Base-by-base conservation (phyloP, 53 echinoderm and acorn worm genomes). In the Temnopleurus reevesii region DNA sequence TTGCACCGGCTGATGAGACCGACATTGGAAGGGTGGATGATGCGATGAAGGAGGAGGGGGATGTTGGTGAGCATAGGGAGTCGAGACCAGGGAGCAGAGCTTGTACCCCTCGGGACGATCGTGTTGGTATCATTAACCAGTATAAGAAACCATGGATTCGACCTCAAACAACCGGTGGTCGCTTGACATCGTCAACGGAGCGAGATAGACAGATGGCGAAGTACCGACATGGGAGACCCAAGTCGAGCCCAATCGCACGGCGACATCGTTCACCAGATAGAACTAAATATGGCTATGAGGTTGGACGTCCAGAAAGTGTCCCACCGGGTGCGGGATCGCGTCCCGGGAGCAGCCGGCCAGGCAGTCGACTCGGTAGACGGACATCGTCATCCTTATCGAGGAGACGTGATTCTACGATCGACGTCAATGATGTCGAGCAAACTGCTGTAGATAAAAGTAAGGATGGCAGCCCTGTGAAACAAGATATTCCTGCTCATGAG, bases 91-190 rank as follows among this genome's bases (percentile, higher is more conserved):
- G 46, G 51, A 87, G 88, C 4, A 45, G 71, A 53, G 34, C 53
- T 34, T 51, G 88, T 19, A 55, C 55, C 21, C 65, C 88, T 18
- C 4, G 71, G 12, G 71, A 53, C 12, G 88, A 87, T 26, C 65
- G 88, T 15, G 35, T 53, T 19, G 88, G 88, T 28, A 53, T 65
- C 71, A 53, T 53, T 19, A 47, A 47, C 54, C 88, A 87, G 53
- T 87, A 66, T 23, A 66, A 71, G 21, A 87, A 87, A 51, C 88
- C 88, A 19, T 87, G 88, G 88, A 76, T 87, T 47, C 43, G 88
- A 34, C 88, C 88, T 8, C 88, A 87, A 23, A 47, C 66, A 29
- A 25, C 88, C 21, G 46, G 4, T 4, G 66, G 31, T 19, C 18
- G 6, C 30, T 19, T 53, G 13, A 46, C 12, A 18, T 25, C 88